Percentiles rank a stretch among this genome's conserved stretches.
Evolutionary conservation across 2,113 vertebrate genomes (phyloP).

Genomic region (Probosciger aterrimus): DNA sequence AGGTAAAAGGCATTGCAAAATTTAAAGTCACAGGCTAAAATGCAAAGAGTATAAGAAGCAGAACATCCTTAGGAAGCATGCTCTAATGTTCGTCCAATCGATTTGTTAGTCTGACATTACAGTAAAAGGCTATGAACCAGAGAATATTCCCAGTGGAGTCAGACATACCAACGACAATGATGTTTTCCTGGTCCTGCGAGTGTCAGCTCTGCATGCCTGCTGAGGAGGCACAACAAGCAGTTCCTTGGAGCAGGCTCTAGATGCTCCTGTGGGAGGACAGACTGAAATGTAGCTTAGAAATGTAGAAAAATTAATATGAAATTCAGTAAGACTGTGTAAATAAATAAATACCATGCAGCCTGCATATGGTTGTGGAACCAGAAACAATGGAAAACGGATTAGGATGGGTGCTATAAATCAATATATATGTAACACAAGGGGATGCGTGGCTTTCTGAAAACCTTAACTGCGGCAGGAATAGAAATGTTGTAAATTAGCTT

Average conservation of each 20-base stretch:
- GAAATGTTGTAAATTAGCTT: neutral
- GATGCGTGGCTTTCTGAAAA: neutral
- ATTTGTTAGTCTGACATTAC: neutral
- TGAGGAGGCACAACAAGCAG: neutral
- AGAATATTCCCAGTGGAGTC: neutral
- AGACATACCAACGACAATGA: neutral
- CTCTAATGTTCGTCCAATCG: neutral
- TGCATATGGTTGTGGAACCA: neutral
- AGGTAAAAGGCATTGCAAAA: neutral
- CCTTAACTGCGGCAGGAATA: neutral
- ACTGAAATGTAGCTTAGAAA: neutral
- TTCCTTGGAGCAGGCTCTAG: neutral
- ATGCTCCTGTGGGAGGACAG: neutral
- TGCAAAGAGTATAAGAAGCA: neutral
- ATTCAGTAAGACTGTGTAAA: neutral
- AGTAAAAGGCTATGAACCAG: neutral
- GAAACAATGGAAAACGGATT: neutral
- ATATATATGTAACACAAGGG: neutral
- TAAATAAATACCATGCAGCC: neutral
- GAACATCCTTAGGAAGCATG: neutral
- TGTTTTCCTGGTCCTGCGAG: neutral
- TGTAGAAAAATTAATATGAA: neutral
- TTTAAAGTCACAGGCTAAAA: neutral
- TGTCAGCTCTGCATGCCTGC: neutral
- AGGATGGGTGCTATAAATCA: neutral